These are phyloP conservation scores for Pseudococcus jackbeardsleyi DNA, from an alignment of 2,888 invertebrate species.

Conservation along the genomic window DNA sequence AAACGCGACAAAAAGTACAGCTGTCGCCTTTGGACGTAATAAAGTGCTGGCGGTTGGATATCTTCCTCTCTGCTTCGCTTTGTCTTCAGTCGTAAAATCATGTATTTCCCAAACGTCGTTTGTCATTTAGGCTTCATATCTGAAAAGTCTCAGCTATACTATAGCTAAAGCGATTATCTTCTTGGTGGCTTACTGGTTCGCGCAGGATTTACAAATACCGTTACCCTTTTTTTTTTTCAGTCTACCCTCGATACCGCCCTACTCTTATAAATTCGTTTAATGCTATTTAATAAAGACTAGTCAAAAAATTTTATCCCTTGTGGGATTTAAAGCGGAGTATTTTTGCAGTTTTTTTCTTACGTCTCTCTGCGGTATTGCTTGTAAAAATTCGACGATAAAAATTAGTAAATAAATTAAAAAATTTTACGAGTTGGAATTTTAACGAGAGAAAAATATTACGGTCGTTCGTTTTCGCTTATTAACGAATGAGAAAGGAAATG, in stretches of 20 bases:
- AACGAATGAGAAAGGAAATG: slow-evolving; percentile 2
- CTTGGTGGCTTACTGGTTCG: slow-evolving; percentile 43
- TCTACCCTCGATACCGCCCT: neutral
- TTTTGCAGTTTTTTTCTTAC: slow-evolving; percentile 38
- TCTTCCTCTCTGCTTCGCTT: slow-evolving; percentile 46
- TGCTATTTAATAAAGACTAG: slow-evolving; percentile 51
- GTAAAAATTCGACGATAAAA: slow-evolving; percentile 14
- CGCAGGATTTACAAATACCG: slow-evolving; percentile 49
- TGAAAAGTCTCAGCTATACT: slow-evolving; percentile 45
- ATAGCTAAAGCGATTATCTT: slow-evolving; percentile 50
- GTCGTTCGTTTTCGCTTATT: slow-evolving; percentile 43
- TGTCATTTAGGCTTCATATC: slow-evolving; percentile 60
- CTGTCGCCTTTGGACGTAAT: slow-evolving; percentile 65
- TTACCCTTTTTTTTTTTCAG: slow-evolving; percentile 45
- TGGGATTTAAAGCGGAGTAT: slow-evolving; percentile 34
- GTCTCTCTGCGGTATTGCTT: slow-evolving; percentile 33
- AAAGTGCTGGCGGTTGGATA: slow-evolving; percentile 58
- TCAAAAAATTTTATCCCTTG: slow-evolving; percentile 42
- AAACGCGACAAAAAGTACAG: slow-evolving; percentile 56
- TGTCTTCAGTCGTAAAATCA: slow-evolving; percentile 43
- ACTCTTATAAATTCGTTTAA: slow-evolving; percentile 43
- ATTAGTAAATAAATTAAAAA: slow-evolving; percentile 40
- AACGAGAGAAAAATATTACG: slow-evolving; percentile 22
- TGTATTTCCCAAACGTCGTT: slow-evolving; percentile 62
- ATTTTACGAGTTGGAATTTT: slow-evolving; percentile 23